A percentile compares a stretch with the other conserved stretches of the same genome.
Conservation (phyloP, 2,113 vertebrate species). For the Ammodytes dubius region DNA sequence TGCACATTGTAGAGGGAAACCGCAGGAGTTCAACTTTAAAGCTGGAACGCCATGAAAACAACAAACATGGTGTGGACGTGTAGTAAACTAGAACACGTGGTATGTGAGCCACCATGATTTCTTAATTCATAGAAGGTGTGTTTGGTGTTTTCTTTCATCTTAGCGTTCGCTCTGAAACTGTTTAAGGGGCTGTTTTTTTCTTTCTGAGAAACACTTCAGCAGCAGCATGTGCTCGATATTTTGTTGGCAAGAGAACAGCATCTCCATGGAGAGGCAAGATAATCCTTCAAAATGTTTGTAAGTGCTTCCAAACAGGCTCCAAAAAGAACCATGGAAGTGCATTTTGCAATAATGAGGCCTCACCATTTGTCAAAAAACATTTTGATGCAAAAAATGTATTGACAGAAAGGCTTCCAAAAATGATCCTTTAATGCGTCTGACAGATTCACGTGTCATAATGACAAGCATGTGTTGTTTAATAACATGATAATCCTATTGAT, state of each 20-base stretch:
- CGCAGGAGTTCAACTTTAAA: conserved; percentile 67
- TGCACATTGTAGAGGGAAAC: conserved; percentile 66
- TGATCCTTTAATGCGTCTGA: neutral
- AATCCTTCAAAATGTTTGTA: conserved; percentile 9
- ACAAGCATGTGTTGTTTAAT: neutral
- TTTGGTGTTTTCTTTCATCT: conserved; percentile 54
- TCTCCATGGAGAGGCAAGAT: neutral
- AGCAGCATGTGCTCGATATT: neutral
- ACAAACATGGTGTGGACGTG: conserved; percentile 35
- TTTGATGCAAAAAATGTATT: neutral
- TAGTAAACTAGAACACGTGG: conserved; percentile 54
- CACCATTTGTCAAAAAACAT: neutral
- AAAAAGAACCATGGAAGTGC: neutral
- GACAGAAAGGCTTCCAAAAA: neutral
- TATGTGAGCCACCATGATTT: conserved; percentile 31
- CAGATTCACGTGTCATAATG: neutral
- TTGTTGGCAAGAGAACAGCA: neutral
- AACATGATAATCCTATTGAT: neutral
- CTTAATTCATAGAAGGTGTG: conserved; percentile 63
- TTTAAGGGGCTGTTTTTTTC: conserved; percentile 11
- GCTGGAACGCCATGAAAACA: conserved; percentile 52
- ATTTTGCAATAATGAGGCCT: neutral
- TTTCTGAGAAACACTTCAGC: neutral
- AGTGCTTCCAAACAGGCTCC: neutral
- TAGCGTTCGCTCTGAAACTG: conserved; percentile 8